Evolutionary conservation across 2,888 invertebrate species (phyloP), one percentile per base, ranked within the genome.

Genomic region (Dryomyza anilis): DNA sequence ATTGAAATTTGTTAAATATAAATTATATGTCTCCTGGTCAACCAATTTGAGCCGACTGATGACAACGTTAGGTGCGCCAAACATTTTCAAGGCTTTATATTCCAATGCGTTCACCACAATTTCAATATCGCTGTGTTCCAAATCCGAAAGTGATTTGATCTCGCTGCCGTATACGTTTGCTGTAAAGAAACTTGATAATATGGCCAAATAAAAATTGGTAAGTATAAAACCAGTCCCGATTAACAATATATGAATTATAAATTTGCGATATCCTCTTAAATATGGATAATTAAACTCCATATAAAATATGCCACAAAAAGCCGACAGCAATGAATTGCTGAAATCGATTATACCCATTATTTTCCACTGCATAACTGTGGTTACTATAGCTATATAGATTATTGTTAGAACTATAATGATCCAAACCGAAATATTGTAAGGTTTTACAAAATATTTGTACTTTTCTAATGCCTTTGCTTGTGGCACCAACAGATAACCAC

Each of bases 1-100:
- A 43, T 70, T 63, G 39, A 72, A 59, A 48, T 46, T 57, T 3
- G 62, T 50, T n/a, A 69, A 68, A 48, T 67, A 57, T 12, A 36
- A 25, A 3, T 45, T 8, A 27, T 10, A 50, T 36, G 56, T 14
- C n/a, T 52, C 12, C 3, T n/a, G 10, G 2, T 53, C 6, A 12
- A 63, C 30, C 19, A 30, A 21, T 5, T 57, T 12, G 1, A 64
- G 27, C 6, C 30, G 29, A n/a, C n/a, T n/a, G n/a, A n/a, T n/a
- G n/a, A n/a, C n/a, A n/a, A n/a, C n/a, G n/a, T n/a, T n/a, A n/a
- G n/a, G n/a, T n/a, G n/a, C n/a, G n/a, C n/a, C n/a, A n/a, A n/a
- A n/a, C n/a, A n/a, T n/a, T n/a, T n/a, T n/a, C n/a, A n/a, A n/a
- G n/a, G n/a, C n/a, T n/a, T n/a, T n/a, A n/a, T n/a, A n/a, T n/a